A percentile compares a stretch with the other conserved stretches of the same genome.
These are phyloP conservation scores for Diacarnus erythraeanus DNA, from an alignment of 37 sponge, comb jelly and placozoan species.

Conservation along the genomic window DNA sequence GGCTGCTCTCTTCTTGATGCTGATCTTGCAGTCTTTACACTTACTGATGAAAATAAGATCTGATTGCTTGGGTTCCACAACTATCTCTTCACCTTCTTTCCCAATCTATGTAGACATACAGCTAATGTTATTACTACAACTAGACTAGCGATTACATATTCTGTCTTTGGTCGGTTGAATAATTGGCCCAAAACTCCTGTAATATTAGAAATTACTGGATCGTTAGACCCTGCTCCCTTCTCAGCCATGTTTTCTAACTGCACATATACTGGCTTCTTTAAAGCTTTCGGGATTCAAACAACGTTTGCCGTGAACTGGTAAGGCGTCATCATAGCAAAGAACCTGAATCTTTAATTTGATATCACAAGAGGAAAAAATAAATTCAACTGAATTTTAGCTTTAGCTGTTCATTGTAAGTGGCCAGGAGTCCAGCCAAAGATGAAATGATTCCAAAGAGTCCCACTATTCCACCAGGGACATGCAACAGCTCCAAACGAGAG, in stretches of 20 bases:
- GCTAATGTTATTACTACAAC: not conserved
- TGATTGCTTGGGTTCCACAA: conserved; percentile 22
- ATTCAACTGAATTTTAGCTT: conserved; percentile 67
- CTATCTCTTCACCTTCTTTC: conserved; percentile 29
- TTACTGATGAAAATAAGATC: conserved; percentile 60
- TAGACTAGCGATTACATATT: conserved; percentile 4
- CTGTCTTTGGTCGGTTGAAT: conserved; percentile 33
- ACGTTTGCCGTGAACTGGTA: too few relatives aligned
- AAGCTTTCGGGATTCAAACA: too few relatives aligned
- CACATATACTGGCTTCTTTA: too few relatives aligned
- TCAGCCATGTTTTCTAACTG: too few relatives aligned
- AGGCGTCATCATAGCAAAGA: too few relatives aligned
- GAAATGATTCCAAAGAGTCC: conserved; percentile 71
- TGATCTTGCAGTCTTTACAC: conserved; percentile 45
- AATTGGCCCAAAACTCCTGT: conserved; percentile 9
- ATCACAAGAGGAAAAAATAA: too few relatives aligned
- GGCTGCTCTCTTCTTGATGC: conserved; percentile 30
- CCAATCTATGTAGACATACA: conserved; percentile 14
- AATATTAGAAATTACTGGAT: too few relatives aligned
- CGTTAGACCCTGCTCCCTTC: too few relatives aligned
- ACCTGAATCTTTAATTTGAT: too few relatives aligned
- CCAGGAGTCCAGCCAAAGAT: conserved; percentile 49
- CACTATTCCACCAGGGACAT: conserved; percentile 57
- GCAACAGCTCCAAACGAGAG: conserved; percentile 26
- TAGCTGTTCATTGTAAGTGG: conserved; percentile 48